Evolutionary conservation across 1,140 invertebrate genomes (phyloP), one percentile per base, ranked within the genome.

Genomic region (Drosophila asahinai): DNA sequence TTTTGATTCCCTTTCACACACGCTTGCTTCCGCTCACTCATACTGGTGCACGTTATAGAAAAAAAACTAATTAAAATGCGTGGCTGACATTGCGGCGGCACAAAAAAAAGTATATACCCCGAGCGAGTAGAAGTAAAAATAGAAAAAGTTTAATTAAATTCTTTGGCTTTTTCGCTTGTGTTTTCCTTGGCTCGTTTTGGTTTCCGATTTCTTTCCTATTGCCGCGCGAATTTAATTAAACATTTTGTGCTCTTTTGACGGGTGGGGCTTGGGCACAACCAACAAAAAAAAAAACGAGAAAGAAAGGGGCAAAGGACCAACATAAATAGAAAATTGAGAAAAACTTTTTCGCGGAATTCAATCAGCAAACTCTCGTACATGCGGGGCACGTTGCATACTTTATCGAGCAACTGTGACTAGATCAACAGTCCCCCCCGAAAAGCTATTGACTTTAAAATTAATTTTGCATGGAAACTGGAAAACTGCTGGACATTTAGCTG

Each of bases 21-120:
- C 42, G 22, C 30, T 38, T 7, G 7, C 42, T n/a, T 58, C 38
- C 61, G 17, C 43, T 42, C 25, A 55, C 48, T 30, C 65, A 62
- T 59, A 81, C 75, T 80, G 60, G 25, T 51, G 48, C 38, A 42
- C 47, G 14, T 55, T 43, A 48, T 30, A 30, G 3, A 25, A 68
- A 67, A 75, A 74, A 87, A 84, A 89, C 84, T 87, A 87, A 87
- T 87, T 89, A 89, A 89, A 89, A 89, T 89, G 86, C 84, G 84
- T 90, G 77, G 74, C 81, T 83, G 83, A 65, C 78, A 81, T 81
- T 78, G 63, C 51, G 40, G 80, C 61, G 43, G 38, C 36, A 47
- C 38, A 38, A 72, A 78, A 75, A 73, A 73, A 72, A 47, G n/a
- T 30, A 48, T n/a, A 48, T 60, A 22, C 33, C 33, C 38, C 19